Conservation (phyloP, 2,113 vertebrate genomes). For the Cryptotis parvus region DNA sequence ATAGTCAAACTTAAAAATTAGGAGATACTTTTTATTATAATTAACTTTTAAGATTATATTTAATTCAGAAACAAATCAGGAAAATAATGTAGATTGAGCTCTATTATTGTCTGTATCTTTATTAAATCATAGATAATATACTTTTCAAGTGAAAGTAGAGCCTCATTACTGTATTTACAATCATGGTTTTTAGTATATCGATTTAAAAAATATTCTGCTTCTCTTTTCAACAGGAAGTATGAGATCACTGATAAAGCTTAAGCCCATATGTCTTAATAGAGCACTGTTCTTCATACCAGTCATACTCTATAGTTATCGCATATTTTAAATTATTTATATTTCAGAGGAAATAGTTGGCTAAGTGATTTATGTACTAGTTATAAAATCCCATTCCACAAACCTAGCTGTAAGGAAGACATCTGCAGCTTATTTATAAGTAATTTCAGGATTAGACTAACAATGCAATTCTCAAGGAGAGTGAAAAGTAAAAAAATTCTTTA, state of each 20-base stretch:
- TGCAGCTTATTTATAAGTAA: slow-evolving; percentile 54
- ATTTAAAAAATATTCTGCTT: slow-evolving; percentile 84
- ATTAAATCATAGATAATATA: neutral
- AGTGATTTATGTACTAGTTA: slow-evolving; percentile 79
- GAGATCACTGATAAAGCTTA: slow-evolving; percentile 84
- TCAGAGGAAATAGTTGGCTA: slow-evolving; percentile 82
- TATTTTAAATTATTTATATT: slow-evolving; percentile 89
- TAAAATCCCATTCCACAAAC: slow-evolving; percentile 72
- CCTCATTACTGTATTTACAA: slow-evolving; percentile 56
- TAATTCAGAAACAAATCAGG: slow-evolving; percentile 46
- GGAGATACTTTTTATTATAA: slow-evolving; percentile 27
- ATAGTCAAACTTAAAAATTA: slow-evolving; percentile 73
- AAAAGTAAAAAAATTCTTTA: slow-evolving; percentile 46
- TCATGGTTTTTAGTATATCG: slow-evolving; percentile 81
- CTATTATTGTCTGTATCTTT: slow-evolving; percentile 52
- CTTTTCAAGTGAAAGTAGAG: slow-evolving; percentile 65
- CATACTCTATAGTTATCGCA: slow-evolving; percentile 74
- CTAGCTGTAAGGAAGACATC: slow-evolving; percentile 76
- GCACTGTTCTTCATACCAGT: slow-evolving; percentile 78
- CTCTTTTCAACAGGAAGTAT: slow-evolving; percentile 86
- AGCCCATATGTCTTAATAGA: slow-evolving; percentile 75
- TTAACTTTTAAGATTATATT: slow-evolving; percentile 52
- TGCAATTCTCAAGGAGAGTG: slow-evolving; percentile 55
- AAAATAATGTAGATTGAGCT: slow-evolving; percentile 50
- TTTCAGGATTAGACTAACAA: slow-evolving; percentile 7